Percentiles rank a stretch among this genome's conserved stretches.
These are phyloP conservation scores for Dendrophyllia cribrosa DNA, from an alignment of 64 coral and sea anemone species.

Conservation along the genomic window DNA sequence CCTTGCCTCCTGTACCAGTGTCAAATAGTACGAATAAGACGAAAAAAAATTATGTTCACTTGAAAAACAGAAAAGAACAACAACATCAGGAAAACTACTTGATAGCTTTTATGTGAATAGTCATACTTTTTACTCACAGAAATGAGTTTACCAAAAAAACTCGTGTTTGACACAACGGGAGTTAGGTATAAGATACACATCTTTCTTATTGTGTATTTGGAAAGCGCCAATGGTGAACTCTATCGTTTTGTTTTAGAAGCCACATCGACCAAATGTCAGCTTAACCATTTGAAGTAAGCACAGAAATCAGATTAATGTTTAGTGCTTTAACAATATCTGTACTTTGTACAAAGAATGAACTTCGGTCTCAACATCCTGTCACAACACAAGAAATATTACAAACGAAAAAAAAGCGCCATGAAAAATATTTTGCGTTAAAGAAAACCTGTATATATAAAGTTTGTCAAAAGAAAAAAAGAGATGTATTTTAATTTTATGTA, in stretches of 20 bases:
- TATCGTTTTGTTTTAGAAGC: slow-evolving; percentile 31
- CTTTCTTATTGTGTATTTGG: background rate
- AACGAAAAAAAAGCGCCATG: background rate
- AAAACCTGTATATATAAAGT: slow-evolving; percentile 41
- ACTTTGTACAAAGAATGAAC: slow-evolving; percentile 11
- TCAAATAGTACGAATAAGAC: no score
- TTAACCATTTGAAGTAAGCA: background rate
- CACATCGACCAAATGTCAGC: background rate
- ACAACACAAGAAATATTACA: background rate
- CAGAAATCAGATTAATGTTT: background rate
- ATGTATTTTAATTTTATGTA: slow-evolving; percentile 53
- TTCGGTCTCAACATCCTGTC: background rate
- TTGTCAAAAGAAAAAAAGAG: slow-evolving; percentile 41
- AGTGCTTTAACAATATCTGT: slow-evolving; percentile 14
- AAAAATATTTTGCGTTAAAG: slow-evolving; percentile 24
- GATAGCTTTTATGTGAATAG: no score
- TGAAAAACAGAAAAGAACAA: no score
- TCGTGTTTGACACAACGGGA: no score
- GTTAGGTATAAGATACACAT: background rate
- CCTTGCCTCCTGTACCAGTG: no score
- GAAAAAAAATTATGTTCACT: no score
- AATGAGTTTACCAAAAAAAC: no score
- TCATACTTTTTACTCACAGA: no score
- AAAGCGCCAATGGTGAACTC: background rate
- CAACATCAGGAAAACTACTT: no score